Conservation (phyloP, 64 coral and sea anemone species). For the Platygyra sinensis region DNA sequence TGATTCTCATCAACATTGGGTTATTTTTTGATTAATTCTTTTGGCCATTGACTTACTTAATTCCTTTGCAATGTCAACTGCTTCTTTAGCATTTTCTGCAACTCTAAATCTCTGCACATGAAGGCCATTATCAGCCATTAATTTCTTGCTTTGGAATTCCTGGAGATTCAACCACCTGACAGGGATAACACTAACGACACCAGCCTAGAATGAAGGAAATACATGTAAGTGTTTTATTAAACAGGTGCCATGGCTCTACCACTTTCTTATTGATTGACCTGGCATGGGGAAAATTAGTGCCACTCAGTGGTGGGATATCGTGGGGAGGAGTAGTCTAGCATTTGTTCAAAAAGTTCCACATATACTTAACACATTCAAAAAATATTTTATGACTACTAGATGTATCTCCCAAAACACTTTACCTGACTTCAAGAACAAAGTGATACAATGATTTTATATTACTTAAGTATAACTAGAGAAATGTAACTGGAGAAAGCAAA, state of each 20-base stretch:
- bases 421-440: no score
- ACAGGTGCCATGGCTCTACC: not conserved
- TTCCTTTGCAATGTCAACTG: constrained; percentile 73
- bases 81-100: constrained; percentile 86
- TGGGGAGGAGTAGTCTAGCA: no score
- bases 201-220: constrained; percentile 13
- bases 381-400: no score
- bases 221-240: not conserved
- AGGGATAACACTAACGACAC: constrained; percentile 36
- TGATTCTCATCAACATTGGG: no score
- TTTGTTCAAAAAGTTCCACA: no score
- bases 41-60: constrained; percentile 45
- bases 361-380: no score
- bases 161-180: constrained; percentile 87
- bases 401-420: no score
- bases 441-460: no score
- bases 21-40: not conserved
- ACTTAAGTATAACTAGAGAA: no score
- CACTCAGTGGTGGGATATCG: no score
- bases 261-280: not conserved
- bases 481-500: no score
- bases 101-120: constrained; percentile 94
- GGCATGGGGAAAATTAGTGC: no score
- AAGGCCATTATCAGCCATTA: constrained; percentile 92
- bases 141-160: constrained; percentile 97